Percentiles rank a stretch among this genome's conserved stretches.
Conservation (phyloP, 2,888 invertebrate genomes). For the Pseudococcus longispinus region DNA sequence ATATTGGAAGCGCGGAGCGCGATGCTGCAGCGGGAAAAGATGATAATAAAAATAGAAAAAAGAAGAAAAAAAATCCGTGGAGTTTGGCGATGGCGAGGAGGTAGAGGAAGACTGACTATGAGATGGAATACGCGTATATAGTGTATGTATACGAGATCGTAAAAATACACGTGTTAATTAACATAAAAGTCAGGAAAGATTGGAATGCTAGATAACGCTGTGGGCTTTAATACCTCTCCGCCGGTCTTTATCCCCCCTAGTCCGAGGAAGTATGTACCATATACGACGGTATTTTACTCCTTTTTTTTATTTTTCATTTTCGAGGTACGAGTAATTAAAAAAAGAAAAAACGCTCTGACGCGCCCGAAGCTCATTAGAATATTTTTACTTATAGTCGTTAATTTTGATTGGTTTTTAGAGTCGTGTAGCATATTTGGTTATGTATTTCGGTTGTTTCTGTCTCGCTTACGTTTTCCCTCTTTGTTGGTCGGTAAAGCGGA, state of each 20-base stretch:
- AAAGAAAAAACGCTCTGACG: slow-evolving; percentile 13
- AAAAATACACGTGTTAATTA: slow-evolving; percentile 55
- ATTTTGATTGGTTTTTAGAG: slow-evolving; percentile 32
- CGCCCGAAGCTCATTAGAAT: slow-evolving; percentile 46
- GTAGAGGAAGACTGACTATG: no score
- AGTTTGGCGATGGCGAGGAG: not conserved
- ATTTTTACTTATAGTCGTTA: slow-evolving; percentile 43
- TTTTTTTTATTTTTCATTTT: not conserved
- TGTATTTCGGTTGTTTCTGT: not conserved
- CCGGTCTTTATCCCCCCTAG: not conserved
- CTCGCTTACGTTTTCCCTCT: no score
- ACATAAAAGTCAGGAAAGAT: slow-evolving; percentile 51
- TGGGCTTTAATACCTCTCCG: slow-evolving; percentile 44
- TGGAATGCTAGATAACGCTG: slow-evolving; percentile 48
- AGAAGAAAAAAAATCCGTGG: not conserved
- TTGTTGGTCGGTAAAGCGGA: not conserved
- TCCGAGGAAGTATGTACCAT: not conserved
- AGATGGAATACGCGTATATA: slow-evolving; percentile 2
- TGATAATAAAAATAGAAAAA: slow-evolving; percentile 29
- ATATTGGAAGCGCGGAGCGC: not conserved
- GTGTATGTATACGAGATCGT: slow-evolving; percentile 24
- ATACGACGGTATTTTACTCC: slow-evolving; percentile 9
- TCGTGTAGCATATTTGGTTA: not conserved
- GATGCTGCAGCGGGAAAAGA: slow-evolving; percentile 16
- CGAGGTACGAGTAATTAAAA: slow-evolving; percentile 17